These are phyloP conservation scores for Hippasteria phrygiana DNA, from an alignment of 53 echinoderm and acorn worm species.

Conservation along the genomic window DNA sequence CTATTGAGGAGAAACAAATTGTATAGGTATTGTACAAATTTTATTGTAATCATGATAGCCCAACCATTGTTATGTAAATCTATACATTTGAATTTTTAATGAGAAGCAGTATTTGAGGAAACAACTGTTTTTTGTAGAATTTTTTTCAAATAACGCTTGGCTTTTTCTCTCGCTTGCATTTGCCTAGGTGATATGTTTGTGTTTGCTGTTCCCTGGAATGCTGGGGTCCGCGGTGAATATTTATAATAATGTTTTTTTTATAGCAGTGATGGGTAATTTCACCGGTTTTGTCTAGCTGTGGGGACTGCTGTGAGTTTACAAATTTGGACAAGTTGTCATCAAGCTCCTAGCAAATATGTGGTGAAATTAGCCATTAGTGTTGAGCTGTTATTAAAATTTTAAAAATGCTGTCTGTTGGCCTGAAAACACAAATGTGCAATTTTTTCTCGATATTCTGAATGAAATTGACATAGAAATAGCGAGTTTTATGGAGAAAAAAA, in stretches of 20 bases:
- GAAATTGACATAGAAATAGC: slow-evolving; percentile 23
- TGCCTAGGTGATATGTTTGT: slow-evolving; percentile 16
- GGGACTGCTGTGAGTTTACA: too few species aligned
- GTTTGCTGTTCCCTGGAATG: slow-evolving; percentile 48
- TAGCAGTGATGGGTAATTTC: not conserved
- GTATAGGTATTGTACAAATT: slow-evolving; percentile 68
- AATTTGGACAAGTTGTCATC: too few species aligned
- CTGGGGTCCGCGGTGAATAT: not conserved
- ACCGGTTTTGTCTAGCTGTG: too few species aligned
- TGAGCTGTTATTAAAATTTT: too few species aligned
- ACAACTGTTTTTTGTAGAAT: slow-evolving; percentile 36
- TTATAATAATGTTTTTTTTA: not conserved
- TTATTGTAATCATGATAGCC: slow-evolving; percentile 64
- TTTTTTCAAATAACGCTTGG: slow-evolving; percentile 1
- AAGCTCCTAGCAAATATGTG: too few species aligned
- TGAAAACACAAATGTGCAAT: slow-evolving; percentile 49
- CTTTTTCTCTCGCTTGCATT: slow-evolving; percentile 6
- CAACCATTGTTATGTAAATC: slow-evolving; percentile 60
- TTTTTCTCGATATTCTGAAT: slow-evolving; percentile 42
- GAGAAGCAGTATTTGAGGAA: slow-evolving; percentile 55
- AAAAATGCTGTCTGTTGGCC: not conserved
- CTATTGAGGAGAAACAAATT: slow-evolving; percentile 39
- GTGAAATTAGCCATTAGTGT: too few species aligned
- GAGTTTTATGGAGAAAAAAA: not conserved
- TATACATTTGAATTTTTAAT: slow-evolving; percentile 67